These are phyloP conservation scores for Drosophila paramelanica DNA, from an alignment of 2,888 invertebrate species.

Conservation along the genomic window DNA sequence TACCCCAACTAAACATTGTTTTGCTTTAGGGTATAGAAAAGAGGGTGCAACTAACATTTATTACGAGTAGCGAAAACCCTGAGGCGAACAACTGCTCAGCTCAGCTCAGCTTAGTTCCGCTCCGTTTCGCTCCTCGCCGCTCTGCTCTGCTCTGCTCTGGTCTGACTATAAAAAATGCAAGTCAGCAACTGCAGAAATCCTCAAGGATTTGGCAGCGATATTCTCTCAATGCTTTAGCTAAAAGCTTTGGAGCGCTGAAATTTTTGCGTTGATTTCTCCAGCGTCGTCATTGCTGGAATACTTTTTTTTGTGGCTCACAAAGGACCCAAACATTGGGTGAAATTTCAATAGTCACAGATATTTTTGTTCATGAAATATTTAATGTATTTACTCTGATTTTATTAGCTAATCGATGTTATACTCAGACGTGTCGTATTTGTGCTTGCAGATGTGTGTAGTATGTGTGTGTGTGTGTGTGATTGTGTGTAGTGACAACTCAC, in stretches of 20 bases:
- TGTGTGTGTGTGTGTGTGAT: not conserved
- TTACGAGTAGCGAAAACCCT: slow-evolving; percentile 42
- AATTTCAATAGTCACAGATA: slow-evolving; percentile 40
- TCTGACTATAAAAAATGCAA: slow-evolving; percentile 65
- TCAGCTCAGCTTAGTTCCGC: slow-evolving; percentile 6
- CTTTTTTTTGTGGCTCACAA: slow-evolving; percentile 47
- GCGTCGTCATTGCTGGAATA: slow-evolving; percentile 44
- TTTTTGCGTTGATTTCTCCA: slow-evolving; percentile 67
- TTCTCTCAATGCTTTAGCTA: slow-evolving; percentile 60
- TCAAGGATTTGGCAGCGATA: slow-evolving; percentile 68
- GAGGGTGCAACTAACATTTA: slow-evolving; percentile 52
- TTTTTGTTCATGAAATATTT: slow-evolving; percentile 62
- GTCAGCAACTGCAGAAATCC: slow-evolving; percentile 71
- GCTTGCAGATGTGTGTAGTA: not conserved
- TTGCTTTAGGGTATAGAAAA: slow-evolving; percentile 16
- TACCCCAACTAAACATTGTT: not conserved
- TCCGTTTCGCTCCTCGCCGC: no score
- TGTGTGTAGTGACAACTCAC: slow-evolving; percentile 35
- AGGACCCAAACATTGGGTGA: slow-evolving; percentile 33
- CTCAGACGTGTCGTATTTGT: slow-evolving; percentile 12
- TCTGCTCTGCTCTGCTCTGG: no score
- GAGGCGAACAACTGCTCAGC: slow-evolving; percentile 16
- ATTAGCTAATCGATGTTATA: slow-evolving; percentile 66
- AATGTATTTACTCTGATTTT: slow-evolving; percentile 51
- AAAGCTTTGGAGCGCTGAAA: slow-evolving; percentile 60